phyloP scores from a whole-genome alignment of 1,140 invertebrate genomes.

The Brachionus rubens region DNA sequence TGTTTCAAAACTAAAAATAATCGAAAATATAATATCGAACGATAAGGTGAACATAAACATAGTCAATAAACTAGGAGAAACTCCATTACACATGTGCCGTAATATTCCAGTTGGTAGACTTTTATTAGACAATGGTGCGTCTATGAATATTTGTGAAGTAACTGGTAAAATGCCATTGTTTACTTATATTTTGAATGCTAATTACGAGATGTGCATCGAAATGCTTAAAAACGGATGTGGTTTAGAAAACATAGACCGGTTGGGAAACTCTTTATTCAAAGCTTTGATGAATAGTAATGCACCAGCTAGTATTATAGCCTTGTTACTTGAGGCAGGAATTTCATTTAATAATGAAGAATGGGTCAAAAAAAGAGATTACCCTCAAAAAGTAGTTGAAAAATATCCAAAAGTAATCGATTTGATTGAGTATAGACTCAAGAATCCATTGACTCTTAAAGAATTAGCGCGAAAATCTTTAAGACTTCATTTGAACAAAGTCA shows the following conservation, averaged over 20 bases:
- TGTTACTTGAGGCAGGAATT: conserved; percentile 36
- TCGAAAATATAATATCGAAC: conserved; percentile 13
- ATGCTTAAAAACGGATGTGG: conserved; percentile 30
- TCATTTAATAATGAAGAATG: conserved; percentile 34
- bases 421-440: conserved; percentile 41
- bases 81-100: conserved; percentile 39
- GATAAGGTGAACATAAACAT: conserved; percentile 8
- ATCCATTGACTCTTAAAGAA: conserved; percentile 33
- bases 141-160: conserved; percentile 41
- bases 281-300: conserved; percentile 41
- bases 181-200: conserved; percentile 13
- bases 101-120: conserved; percentile 36
- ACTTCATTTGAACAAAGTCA: conserved; percentile 25
- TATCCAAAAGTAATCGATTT: conserved; percentile 22
- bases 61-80: conserved; percentile 42
- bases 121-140: conserved; percentile 11
- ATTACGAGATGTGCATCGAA: conserved; percentile 41
- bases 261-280: conserved; percentile 37
- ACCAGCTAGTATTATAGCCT: neutral
- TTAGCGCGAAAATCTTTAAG: conserved; percentile 10
- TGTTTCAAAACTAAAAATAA: conserved; percentile 42
- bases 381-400: neutral
- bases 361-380: neutral
- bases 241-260: conserved; percentile 32
- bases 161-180: conserved; percentile 43